Conservation (phyloP, 2,888 invertebrate species). For the Volucella zonaria region DNA sequence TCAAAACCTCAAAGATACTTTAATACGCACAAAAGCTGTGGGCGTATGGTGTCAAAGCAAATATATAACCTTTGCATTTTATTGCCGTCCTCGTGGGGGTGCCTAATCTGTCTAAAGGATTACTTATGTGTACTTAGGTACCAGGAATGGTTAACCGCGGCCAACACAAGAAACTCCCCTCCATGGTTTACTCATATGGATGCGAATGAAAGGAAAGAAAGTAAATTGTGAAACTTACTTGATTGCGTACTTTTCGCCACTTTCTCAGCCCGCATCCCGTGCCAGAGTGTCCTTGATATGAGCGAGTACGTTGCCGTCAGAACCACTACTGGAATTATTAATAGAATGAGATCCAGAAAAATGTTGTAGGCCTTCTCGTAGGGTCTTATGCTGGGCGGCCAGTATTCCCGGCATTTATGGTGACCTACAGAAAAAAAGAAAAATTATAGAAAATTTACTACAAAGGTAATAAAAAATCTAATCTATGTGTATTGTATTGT, state of each 20-base stretch:
- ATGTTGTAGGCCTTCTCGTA: slow-evolving; percentile 85
- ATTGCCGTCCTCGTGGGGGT: slow-evolving; percentile 22
- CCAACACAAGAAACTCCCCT: background rate
- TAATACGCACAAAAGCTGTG: background rate
- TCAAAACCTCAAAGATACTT: too few relatives aligned
- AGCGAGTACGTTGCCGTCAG: slow-evolving; percentile 85
- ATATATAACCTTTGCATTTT: slow-evolving; percentile 37
- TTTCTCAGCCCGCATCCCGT: slow-evolving; percentile 78
- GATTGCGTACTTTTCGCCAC: slow-evolving; percentile 82
- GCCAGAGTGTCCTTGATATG: slow-evolving; percentile 80
- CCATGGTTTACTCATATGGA: background rate
- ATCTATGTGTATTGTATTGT: slow-evolving; percentile 34
- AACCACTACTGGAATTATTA: slow-evolving; percentile 86
- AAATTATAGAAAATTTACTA: background rate
- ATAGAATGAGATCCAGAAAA: slow-evolving; percentile 85
- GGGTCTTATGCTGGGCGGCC: slow-evolving; percentile 82
- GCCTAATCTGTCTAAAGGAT: slow-evolving; percentile 39
- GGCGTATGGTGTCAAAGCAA: background rate
- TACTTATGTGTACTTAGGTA: slow-evolving; percentile 26
- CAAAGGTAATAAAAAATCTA: slow-evolving; percentile 31
- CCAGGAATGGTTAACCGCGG: slow-evolving; percentile 1
- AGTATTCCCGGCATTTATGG: slow-evolving; percentile 85
- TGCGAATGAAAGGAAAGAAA: slow-evolving; percentile 21
- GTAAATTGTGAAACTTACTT: slow-evolving; percentile 76
- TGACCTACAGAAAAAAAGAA: slow-evolving; percentile 81